These are phyloP conservation scores for Terebella lapidaria DNA, from an alignment of 2,888 invertebrate species.

Conservation along the genomic window DNA sequence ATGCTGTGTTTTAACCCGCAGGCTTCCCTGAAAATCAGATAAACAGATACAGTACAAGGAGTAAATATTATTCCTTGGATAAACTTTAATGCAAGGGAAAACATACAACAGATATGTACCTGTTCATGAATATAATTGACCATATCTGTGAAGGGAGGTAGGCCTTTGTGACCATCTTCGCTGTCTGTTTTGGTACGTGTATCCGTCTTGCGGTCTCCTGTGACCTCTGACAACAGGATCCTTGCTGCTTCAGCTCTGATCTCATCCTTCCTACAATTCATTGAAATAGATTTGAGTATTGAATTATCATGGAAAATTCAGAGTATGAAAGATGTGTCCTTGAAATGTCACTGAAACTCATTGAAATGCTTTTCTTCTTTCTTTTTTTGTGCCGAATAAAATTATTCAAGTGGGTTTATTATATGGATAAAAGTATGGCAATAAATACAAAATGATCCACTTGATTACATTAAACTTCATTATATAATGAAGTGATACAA, in stretches of 20 bases:
- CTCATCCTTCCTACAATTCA: constrained; percentile 65
- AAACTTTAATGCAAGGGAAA: not conserved
- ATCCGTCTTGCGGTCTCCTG: not conserved
- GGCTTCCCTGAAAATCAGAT: constrained; percentile 5
- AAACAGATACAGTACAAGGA: constrained; percentile 1
- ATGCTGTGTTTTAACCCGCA: constrained; percentile 30
- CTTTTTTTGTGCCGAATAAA: too few species aligned
- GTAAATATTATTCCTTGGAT: not conserved
- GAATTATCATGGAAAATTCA: too few species aligned
- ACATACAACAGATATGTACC: not conserved
- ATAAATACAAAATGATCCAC: too few species aligned
- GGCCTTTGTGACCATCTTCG: not conserved
- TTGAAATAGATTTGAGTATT: not conserved
- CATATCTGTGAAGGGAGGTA: constrained; percentile 70
- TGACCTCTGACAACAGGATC: constrained; percentile 55
- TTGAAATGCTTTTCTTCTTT: too few species aligned
- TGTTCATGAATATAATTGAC: constrained; percentile 66
- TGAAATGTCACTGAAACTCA: too few species aligned
- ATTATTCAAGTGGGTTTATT: too few species aligned
- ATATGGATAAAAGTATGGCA: too few species aligned
- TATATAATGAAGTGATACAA: too few species aligned
- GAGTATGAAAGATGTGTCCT: too few species aligned
- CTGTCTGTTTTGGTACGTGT: constrained; percentile 5
- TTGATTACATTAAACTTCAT: too few species aligned
- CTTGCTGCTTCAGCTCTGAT: constrained; percentile 70